These are phyloP conservation scores for Ectemnius cavifrons DNA, from an alignment of 2,888 invertebrate species.

Conservation along the genomic window DNA sequence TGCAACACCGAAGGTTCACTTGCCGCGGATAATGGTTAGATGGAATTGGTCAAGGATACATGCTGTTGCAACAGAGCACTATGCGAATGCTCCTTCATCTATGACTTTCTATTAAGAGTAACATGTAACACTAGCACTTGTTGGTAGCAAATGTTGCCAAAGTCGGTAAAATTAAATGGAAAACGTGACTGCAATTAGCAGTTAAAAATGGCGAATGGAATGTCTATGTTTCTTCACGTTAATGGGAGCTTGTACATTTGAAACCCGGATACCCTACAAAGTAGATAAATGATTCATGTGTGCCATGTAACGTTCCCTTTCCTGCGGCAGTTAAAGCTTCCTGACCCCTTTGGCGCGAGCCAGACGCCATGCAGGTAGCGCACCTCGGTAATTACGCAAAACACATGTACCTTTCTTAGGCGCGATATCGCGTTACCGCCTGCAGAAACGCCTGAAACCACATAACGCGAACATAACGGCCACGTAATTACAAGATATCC, in stretches of 20 bases:
- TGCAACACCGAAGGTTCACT: too few species aligned
- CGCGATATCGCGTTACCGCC: slow-evolving; percentile 40
- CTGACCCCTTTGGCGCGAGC: background rate
- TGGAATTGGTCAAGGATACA: too few species aligned
- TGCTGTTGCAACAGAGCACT: too few species aligned
- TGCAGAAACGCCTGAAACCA: slow-evolving; percentile 48
- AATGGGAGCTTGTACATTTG: background rate
- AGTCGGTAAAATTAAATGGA: too few species aligned
- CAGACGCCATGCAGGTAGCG: slow-evolving; percentile 24
- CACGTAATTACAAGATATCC: slow-evolving; percentile 50
- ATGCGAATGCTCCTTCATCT: too few species aligned
- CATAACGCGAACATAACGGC: slow-evolving; percentile 53
- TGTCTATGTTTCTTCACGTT: too few species aligned
- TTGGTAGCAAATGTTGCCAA: too few species aligned
- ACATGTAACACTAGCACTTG: too few species aligned
- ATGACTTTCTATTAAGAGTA: too few species aligned
- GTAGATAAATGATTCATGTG: slow-evolving; percentile 13
- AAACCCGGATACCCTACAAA: slow-evolving; percentile 9
- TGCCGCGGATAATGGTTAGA: too few species aligned
- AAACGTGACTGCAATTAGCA: too few species aligned
- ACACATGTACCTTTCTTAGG: slow-evolving; percentile 37
- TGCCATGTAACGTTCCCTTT: background rate
- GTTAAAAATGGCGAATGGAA: too few species aligned
- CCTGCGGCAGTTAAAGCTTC: slow-evolving; percentile 6
- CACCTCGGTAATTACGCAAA: slow-evolving; percentile 32